Base-by-base conservation (phyloP, 2,113 vertebrate species). In the Gymnobelideus leadbeateri region DNA sequence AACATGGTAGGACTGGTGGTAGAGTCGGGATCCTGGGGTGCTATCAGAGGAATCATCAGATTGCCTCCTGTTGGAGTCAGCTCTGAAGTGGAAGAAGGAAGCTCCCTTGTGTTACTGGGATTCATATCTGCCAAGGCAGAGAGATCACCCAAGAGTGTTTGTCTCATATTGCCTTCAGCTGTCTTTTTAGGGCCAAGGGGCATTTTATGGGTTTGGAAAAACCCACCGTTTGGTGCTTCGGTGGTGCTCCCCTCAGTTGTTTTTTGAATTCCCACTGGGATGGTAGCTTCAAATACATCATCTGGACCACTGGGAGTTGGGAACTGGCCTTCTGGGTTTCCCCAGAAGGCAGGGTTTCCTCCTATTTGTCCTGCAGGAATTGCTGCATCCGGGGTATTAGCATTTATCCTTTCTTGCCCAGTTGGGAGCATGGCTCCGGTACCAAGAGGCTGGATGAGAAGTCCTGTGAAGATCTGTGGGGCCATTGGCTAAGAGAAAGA, bases 391-490 rank as follows among this genome's bases (percentile, higher is more conserved):
- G 57, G 91, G 3, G 51, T 8, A 2, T 93, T 97, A 25, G 90
- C 95, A 21, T 46, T 61, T 43, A 51, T 46, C 0, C 0, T 89
- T 26, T 0, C 1, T 50, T 96, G 93, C 91, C 47, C 5, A 49
- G 68, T 49, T 51, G 97, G 92, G 50, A 94, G 92, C 31, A 92
- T 53, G 89, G 28, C 31, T 91, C 96, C 96, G 0, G 61, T 37
- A n/a, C 92, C 0, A 50, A 98, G 57, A 25, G 96, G 93, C 26
- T 98, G 97, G 89, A 98, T 54, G 94, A 98, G 3, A 31, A 93
- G 55, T 47, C 93, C 94, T 24, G 94, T 23, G 90, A 98, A 91
- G 37, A 97, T 92, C 54, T 96, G 93, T 10, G 96, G 92, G 92
- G 90, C 24, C 7, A 94, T 5, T 47, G 97, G 93, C 95, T 96